Base-by-base conservation (phyloP, 1,140 invertebrate genomes). In the Caenorhabditis inopinata region DNA sequence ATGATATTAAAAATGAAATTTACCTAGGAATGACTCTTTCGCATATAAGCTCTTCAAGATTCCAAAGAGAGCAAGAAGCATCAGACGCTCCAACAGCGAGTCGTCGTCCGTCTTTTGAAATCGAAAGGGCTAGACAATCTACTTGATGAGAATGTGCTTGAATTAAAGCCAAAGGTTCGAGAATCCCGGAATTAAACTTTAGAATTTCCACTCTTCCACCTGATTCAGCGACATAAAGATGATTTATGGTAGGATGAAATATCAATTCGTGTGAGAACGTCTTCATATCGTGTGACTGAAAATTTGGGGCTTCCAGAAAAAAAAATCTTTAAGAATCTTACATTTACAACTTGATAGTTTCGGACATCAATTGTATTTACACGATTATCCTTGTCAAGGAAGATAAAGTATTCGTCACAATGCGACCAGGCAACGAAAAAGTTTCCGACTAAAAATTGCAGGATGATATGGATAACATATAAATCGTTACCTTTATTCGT, bases 231-330 rank as follows among this genome's bases (percentile, higher is more conserved):
- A 79, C 78, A 23, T 74, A 79, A 14, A 79, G 18, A 29, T 79
- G 49, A 21, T 79, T 75, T 2, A 35, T 38, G 2, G 35, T 2
- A 12, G 78, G 78, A 21, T 79, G 78, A 23, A 35, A 74, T 2
- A 25, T 45, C 9, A 75, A 6, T 29, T 79, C 78, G 23, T 45
- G 25, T 25, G 73, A 47, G 29, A 68, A 47, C 1, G 14, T 9
- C 16, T 79, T 79, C 62, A 79, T 74, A 4, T 79, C 78, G 46
- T 79, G 46, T 7, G 73, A 48, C 78, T 79, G 53, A 32, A 79
- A 27, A 38, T 27, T 18, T 76, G 2, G 11, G 7, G n/a, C n/a
- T n/a, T n/a, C n/a, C n/a, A n/a, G n/a, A 42, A 6, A 3, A 78
- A n/a, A 78, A 51, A 18, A 32, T n/a, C 18, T 74, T 32, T 47